These are phyloP conservation scores for Acromyrmex charruanus DNA, from an alignment of 1,140 invertebrate genomes.

Conservation along the genomic window DNA sequence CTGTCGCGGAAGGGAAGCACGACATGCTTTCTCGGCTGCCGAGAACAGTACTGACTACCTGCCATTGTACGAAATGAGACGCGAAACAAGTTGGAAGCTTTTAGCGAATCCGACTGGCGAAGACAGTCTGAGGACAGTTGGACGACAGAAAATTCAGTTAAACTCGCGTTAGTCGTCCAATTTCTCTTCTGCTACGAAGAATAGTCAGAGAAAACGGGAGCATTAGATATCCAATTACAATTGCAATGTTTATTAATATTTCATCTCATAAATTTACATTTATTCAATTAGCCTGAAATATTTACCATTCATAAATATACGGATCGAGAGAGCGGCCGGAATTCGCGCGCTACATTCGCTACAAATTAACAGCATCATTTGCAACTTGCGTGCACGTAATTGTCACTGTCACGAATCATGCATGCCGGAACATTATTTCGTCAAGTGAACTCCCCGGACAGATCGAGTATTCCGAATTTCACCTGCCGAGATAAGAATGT, in stretches of 20 bases:
- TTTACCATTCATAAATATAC: neutral
- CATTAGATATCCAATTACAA: neutral
- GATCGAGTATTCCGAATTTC: conserved; percentile 64
- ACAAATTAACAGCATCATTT: conserved; percentile 25
- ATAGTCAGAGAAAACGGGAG: neutral
- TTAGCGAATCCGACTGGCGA: conserved; percentile 14
- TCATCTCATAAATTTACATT: neutral
- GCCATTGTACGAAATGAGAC: conserved; percentile 40
- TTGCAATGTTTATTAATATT: neutral
- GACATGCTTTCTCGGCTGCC: conserved; percentile 17
- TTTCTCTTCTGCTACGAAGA: neutral
- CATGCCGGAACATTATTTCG: neutral
- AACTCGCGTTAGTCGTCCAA: neutral
- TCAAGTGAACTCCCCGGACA: neutral
- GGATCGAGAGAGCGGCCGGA: conserved; percentile 8
- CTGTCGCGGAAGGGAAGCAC: neutral
- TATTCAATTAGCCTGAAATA: neutral
- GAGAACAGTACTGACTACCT: conserved; percentile 31
- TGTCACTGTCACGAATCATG: conserved; percentile 51
- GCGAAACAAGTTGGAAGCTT: conserved; percentile 41
- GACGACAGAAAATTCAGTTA: conserved; percentile 5
- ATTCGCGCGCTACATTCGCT: conserved; percentile 42
- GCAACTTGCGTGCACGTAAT: conserved; percentile 30
- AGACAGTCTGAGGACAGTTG: neutral
- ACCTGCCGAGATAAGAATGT: conserved; percentile 68